Conservation (phyloP, 2,797 vertebrate genomes). For the Microtus agrestis region DNA sequence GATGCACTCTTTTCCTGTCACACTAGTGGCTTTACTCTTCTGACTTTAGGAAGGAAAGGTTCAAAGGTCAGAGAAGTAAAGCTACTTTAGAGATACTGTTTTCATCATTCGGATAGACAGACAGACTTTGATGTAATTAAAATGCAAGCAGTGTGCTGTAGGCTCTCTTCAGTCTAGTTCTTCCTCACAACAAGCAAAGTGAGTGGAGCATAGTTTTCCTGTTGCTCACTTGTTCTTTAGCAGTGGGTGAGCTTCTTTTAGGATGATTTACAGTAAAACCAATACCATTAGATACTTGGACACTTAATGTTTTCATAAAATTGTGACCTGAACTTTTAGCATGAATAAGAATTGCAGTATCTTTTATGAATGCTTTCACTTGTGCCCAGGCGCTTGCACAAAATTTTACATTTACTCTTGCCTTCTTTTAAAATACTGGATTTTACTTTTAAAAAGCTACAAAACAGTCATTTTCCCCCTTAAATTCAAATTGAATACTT, state of each 20-base stretch:
- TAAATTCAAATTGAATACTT: conserved; percentile 56
- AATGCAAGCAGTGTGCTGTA: neutral
- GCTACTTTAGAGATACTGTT: neutral
- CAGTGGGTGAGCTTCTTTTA: conserved; percentile 32
- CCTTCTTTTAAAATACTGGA: conserved; percentile 29
- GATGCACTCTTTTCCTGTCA: no score
- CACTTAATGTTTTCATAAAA: conserved; percentile 9
- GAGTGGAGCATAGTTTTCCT: neutral
- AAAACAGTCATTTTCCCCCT: conserved; percentile 6
- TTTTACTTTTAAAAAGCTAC: conserved; percentile 42
- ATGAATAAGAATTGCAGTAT: conserved; percentile 3
- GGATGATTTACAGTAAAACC: conserved; percentile 27
- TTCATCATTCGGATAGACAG: conserved; percentile 17
- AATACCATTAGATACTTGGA: neutral
- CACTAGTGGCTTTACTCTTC: no score
- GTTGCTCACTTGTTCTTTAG: conserved; percentile 25
- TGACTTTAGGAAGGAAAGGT: neutral
- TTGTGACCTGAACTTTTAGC: neutral
- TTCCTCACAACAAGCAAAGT: conserved; percentile 3
- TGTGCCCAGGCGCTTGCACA: neutral
- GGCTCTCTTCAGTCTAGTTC: conserved; percentile 42
- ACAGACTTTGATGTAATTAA: conserved; percentile 57
- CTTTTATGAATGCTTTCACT: conserved; percentile 30
- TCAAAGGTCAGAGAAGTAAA: neutral
- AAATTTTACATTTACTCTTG: conserved; percentile 42